Conservation (phyloP, 2,113 vertebrate genomes). For the Plotosus lineatus region DNA sequence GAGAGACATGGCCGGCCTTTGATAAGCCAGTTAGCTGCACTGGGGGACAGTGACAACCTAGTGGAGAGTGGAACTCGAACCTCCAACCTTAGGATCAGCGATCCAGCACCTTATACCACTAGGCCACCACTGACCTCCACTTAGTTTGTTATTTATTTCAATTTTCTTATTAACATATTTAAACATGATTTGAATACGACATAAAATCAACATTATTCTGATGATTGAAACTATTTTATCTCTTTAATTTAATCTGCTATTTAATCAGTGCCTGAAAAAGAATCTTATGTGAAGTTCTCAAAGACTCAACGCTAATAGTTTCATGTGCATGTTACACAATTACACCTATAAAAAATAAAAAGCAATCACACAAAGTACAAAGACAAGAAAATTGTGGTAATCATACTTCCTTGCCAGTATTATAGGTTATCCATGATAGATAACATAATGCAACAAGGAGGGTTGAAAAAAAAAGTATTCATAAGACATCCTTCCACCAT, state of each 20-base stretch:
- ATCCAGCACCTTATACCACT: too few relatives aligned
- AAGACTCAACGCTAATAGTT: not conserved
- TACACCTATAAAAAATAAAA: not conserved
- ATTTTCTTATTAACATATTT: too few relatives aligned
- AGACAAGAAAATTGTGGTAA: not conserved
- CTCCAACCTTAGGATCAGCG: too few relatives aligned
- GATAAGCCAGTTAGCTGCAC: too few relatives aligned
- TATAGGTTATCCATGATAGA: not conserved
- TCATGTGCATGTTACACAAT: not conserved
- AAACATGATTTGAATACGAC: too few relatives aligned
- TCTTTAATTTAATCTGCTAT: too few relatives aligned
- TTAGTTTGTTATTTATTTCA: too few relatives aligned
- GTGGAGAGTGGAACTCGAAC: too few relatives aligned
- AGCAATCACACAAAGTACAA: not conserved
- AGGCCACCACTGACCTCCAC: too few relatives aligned
- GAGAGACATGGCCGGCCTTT: too few relatives aligned
- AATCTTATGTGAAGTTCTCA: not conserved
- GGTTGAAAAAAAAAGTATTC: not conserved
- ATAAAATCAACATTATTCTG: not conserved
- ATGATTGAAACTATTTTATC: not conserved
- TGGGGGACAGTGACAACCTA: too few relatives aligned
- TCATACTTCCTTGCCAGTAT: not conserved
- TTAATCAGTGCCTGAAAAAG: not conserved
- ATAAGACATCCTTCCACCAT: not conserved
- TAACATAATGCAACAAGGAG: slow-evolving; percentile 14